phyloP scores from a whole-genome alignment of 2,113 vertebrate genomes.

The Psammodynastes pulverulentus region DNA sequence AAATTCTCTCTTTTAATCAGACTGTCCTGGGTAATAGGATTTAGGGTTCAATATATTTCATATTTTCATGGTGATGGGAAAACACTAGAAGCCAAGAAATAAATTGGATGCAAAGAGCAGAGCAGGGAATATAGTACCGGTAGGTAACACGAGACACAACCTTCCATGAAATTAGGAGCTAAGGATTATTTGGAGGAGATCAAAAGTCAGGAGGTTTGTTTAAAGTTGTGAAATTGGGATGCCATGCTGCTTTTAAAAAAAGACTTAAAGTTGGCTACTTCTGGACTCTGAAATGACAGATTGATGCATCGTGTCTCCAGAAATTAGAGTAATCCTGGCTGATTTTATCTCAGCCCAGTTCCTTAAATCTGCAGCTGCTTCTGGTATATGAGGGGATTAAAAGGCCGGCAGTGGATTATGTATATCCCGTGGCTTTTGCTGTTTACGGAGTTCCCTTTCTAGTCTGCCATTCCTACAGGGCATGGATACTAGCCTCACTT shows the following conservation, averaged over 20 bases:
- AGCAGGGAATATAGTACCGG: background rate
- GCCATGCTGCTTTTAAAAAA: constrained; percentile 40
- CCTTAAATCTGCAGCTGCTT: constrained; percentile 64
- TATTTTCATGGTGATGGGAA: background rate
- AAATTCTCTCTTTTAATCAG: background rate
- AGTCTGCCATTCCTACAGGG: background rate
- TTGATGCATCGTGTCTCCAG: constrained; percentile 68
- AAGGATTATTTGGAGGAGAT: background rate
- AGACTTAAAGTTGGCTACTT: background rate
- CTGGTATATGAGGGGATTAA: constrained; percentile 59
- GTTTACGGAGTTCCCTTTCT: constrained; percentile 16
- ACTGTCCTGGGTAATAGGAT: background rate
- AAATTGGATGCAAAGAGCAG: background rate
- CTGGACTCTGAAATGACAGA: constrained; percentile 60
- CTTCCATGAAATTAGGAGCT: rapidly evolving
- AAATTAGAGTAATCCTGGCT: constrained; percentile 83
- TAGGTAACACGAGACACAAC: background rate
- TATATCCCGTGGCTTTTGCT: constrained; percentile 34
- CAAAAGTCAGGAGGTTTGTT: background rate
- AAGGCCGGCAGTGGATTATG: constrained; percentile 58
- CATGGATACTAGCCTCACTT: rapidly evolving
- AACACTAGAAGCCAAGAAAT: background rate
- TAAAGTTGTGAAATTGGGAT: background rate
- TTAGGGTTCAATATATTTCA: background rate
- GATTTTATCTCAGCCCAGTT: constrained; percentile 71